Conservation (phyloP, 1,140 invertebrate species). For the Pseudomyrmex gracilis region DNA sequence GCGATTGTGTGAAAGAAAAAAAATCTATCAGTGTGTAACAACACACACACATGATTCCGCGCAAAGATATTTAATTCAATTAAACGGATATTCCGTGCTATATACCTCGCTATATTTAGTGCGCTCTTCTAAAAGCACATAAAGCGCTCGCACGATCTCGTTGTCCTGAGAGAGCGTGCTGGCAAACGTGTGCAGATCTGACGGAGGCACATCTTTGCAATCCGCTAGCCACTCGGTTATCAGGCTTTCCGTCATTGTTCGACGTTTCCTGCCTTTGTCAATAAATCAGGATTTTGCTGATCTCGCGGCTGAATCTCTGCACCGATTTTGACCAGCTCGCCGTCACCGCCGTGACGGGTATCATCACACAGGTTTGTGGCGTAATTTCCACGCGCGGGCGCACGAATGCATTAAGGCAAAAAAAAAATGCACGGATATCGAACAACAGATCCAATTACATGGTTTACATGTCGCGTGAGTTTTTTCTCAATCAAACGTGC, state of each 20-base stretch:
- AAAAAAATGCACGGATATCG: neutral
- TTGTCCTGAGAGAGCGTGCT: conserved; percentile 92
- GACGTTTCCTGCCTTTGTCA: conserved; percentile 54
- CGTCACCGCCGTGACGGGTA: conserved; percentile 33
- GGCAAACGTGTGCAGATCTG: conserved; percentile 92
- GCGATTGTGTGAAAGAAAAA: neutral
- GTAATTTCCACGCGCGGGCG: neutral
- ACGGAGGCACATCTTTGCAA: conserved; percentile 90
- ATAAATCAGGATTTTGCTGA: conserved; percentile 63
- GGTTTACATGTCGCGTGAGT: conserved; percentile 1
- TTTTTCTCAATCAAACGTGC: neutral
- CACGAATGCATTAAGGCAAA: neutral
- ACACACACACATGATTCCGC: neutral
- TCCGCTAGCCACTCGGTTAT: conserved; percentile 93
- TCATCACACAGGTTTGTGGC: conserved; percentile 43
- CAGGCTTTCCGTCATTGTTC: conserved; percentile 90
- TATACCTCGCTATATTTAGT: conserved; percentile 87
- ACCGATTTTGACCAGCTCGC: conserved; percentile 16
- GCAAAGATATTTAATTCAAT: conserved; percentile 9
- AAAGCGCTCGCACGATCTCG: conserved; percentile 92
- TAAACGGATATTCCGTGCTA: neutral
- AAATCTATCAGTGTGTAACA: conserved; percentile 26
- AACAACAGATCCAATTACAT: neutral
- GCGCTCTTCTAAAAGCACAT: conserved; percentile 89
- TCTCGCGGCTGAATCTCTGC: conserved; percentile 27